Evolutionary conservation across 2,888 invertebrate genomes (phyloP), one percentile per base, ranked within the genome.

Genomic region (Erynnis tages): DNA sequence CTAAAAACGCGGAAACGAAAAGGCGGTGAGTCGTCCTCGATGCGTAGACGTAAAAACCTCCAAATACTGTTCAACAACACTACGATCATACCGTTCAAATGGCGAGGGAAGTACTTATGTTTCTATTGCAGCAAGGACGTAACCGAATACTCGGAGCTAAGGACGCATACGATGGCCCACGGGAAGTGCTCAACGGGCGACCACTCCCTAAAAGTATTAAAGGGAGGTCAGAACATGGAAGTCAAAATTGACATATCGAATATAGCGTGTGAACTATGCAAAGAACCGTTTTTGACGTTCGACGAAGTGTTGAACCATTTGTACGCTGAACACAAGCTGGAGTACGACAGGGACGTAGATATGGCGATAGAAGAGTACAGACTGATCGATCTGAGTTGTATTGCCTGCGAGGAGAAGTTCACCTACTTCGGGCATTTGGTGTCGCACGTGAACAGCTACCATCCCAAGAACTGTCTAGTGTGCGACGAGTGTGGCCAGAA

Each of bases 61-160:
- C 81, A 85, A 66, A 74, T 82, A 25, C 23, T 89, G 27, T 88
- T 89, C 79, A 89, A 89, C 76, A 81, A 82, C 58, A 88, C 88
- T 0, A 65, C 85, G 0, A 73, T 87, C 0, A 79, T 89, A 67
- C 88, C 88, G 1, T 89, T 89, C 66, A 89, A 89, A 61, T 89
- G 88, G 86, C 73, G 88, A n/a, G 87, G 87, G 2, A 84, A 81
- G 63, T 89, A 89, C 53, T 65, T 87, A 0, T 89, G 88, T 58
- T 89, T 89, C 62, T 85, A 80, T 65, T 89, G 88, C 54, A 87
- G 88, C 53, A 81, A 84, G 71, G 74, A 84, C 48, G 60, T 84
- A 0, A 43, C 75, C 0, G 80, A 82, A 17, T 84, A 85, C 54
- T 50, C 67, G 0, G 85, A 86, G 29, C 55, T 89, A 1, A 65